Conservation (phyloP, 2,797 vertebrate genomes). For the Hapalemur alaotrensis region DNA sequence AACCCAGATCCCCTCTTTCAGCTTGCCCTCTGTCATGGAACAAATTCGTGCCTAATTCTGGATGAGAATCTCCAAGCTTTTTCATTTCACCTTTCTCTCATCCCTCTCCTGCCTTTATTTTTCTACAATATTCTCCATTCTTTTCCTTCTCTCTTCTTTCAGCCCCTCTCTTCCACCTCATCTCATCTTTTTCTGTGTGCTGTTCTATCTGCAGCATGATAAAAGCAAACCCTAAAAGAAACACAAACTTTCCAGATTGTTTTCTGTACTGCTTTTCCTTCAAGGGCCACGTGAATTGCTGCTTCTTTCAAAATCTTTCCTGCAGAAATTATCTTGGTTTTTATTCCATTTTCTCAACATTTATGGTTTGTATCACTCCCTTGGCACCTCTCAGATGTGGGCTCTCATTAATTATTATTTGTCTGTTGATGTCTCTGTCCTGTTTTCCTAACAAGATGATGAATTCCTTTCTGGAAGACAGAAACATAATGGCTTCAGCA, state of each 20-base stretch:
- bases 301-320: not conserved
- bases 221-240: not conserved
- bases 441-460: not conserved
- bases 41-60: not conserved
- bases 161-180: not conserved
- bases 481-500: not conserved
- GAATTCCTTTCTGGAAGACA: not conserved
- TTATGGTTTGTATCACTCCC: not conserved
- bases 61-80: not conserved
- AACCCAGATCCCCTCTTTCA: not conserved
- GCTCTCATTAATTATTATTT: not conserved
- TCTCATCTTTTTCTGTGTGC: not conserved
- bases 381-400: not conserved
- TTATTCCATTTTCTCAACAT: not conserved
- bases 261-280: not conserved
- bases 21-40: not conserved
- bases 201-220: not conserved
- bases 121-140: not conserved
- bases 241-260: not conserved
- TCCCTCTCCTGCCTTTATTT: not conserved
- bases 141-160: not conserved
- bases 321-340: not conserved
- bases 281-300: not conserved
- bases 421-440: not conserved
- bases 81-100: not conserved